Evolutionary conservation across 2,113 vertebrate species (phyloP), one percentile per base, ranked within the genome.

Genomic region (Nesoenas mayeri): DNA sequence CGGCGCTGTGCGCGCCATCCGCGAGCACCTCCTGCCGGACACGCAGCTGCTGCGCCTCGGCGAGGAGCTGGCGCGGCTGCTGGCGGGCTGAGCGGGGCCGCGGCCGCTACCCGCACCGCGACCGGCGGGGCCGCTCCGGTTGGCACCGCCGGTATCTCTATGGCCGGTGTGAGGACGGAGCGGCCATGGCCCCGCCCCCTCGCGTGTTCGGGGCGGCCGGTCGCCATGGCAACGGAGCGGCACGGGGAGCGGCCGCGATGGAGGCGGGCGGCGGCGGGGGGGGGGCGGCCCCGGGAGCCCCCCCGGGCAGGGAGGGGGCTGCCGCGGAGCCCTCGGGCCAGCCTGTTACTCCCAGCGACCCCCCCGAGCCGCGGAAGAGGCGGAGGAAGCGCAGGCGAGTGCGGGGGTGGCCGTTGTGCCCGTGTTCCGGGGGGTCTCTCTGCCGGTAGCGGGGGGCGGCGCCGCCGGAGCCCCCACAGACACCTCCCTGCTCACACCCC

Each of bases 11-110:
- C 72, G 82, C 17, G 92, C 97, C 74, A 98, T 99, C 90, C 97
- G 95, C 48, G 88, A 85, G 40, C 97, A 97, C 66, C 97, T 99
- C 40, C 96, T 99, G 48, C 96, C 98, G 7, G 97, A 98, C 4
- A 70, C 95, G 7, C 95, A 98, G 34, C 98, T 98, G 69, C 56
- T 89, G 25, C 87, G 81, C 8, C 95, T 99, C 11, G 97, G 96
- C 50, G 47, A 51, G n/a, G 98, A 98, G 5, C 94, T 99, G 25
- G 93, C 87, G 31, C 60, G 83, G 47, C 95, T 98, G 69, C 93
- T 98, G 40, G 36, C 34, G 51, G 28, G 9, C 18, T 78, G 57
- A 62, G 24, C 9, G 14, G 25, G 12, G 15, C 40, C 42, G 44
- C 50, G 51, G 9, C 25, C 14, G 16, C 20, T 40, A 40, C 40